Conservation (phyloP, 2,797 vertebrate species). For the Sorex maritimensis region DNA sequence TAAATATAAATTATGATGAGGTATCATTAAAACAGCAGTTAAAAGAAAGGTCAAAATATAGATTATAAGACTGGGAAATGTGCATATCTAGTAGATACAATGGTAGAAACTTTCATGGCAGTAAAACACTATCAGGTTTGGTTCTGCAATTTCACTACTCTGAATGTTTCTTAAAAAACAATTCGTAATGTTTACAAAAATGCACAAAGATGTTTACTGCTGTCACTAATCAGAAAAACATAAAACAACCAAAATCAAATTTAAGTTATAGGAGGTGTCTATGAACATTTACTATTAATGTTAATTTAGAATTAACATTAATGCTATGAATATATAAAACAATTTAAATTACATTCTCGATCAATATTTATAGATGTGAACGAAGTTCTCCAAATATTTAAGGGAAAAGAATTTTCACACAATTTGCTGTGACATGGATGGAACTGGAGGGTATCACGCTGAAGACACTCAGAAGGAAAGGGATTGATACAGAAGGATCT, state of each 20-base stretch:
- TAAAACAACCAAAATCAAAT: conserved; percentile 44
- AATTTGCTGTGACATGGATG: no score
- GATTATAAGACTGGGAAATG: not conserved
- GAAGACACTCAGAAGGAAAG: no score
- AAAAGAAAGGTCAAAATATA: conserved; percentile 21
- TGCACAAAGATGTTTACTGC: conserved; percentile 15
- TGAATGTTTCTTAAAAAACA: not conserved
- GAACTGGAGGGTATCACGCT: no score
- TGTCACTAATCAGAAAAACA: conserved; percentile 17
- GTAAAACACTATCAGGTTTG: not conserved
- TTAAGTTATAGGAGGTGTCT: conserved; percentile 18
- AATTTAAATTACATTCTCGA: conserved; percentile 39
- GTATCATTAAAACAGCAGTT: not conserved
- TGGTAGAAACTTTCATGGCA: not conserved
- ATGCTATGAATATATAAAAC: conserved; percentile 8
- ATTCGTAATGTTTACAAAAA: conserved; percentile 17
- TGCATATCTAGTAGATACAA: not conserved
- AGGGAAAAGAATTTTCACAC: conserved; percentile 9
- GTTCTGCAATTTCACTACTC: not conserved
- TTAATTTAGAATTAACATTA: conserved; percentile 24
- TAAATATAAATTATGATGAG: conserved; percentile 4
- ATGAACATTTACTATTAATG: no score
- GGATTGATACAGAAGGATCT: no score
- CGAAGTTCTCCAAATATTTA: conserved; percentile 47
- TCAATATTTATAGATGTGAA: conserved; percentile 44